Percentiles rank a stretch among this genome's conserved stretches.
Evolutionary conservation across 2,888 invertebrate species (phyloP).

Genomic region (Caenorhabditis wallacei): DNA sequence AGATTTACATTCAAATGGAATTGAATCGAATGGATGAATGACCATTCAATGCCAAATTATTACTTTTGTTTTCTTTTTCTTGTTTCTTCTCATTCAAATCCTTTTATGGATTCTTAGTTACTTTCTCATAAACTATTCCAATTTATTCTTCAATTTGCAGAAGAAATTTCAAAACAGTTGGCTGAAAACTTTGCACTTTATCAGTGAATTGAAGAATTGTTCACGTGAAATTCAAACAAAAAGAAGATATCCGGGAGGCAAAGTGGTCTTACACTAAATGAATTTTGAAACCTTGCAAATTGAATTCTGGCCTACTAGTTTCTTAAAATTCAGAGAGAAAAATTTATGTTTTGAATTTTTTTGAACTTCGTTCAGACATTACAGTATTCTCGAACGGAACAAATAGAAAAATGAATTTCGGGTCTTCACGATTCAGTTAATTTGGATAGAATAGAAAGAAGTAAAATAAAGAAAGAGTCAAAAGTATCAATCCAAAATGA

Average conservation of each 20-base stretch:
- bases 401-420: no score
- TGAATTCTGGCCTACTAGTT: no score
- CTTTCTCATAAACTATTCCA: background rate
- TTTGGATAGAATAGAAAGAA: no score
- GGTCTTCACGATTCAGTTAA: no score
- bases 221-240: constrained; percentile 22
- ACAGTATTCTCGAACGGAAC: no score
- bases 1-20: constrained; percentile 37
- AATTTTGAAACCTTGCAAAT: background rate
- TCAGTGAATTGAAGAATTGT: background rate
- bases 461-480: no score
- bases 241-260: background rate
- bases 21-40: constrained; percentile 27
- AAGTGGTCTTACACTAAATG: background rate
- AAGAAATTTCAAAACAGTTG: background rate
- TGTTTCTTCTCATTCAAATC: background rate
- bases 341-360: no score
- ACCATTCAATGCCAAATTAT: constrained; percentile 32
- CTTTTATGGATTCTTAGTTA: no score
- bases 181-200: constrained; percentile 15
- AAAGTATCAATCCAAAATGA: constrained; percentile 14
- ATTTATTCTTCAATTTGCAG: background rate
- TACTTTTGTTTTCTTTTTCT: background rate
- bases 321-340: background rate
- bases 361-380: no score